Evolutionary conservation across 2,797 vertebrate species (phyloP).

Genomic region (Argya squamiceps): DNA sequence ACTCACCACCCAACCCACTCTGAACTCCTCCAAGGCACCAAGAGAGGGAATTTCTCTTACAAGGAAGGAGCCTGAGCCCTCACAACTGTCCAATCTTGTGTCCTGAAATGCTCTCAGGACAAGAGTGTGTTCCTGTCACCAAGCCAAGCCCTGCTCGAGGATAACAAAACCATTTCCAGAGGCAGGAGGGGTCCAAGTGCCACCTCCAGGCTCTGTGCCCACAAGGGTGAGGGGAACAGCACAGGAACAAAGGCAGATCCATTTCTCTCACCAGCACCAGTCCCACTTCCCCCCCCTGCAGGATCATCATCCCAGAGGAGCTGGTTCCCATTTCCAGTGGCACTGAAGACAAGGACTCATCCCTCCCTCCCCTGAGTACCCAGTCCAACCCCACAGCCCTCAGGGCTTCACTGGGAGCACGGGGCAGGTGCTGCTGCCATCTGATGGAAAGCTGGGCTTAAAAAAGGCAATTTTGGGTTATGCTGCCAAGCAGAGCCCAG

Average conservation of each 20-base stretch:
- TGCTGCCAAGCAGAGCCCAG: background rate
- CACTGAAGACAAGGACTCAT: background rate
- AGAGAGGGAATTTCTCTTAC: background rate
- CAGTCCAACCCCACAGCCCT: background rate
- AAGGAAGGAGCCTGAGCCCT: background rate
- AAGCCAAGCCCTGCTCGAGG: background rate
- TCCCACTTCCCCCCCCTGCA: background rate
- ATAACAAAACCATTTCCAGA: background rate
- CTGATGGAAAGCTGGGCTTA: background rate
- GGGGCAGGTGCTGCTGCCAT: background rate
- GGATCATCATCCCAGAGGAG: accelerated
- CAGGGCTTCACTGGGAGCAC: background rate
- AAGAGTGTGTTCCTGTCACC: background rate
- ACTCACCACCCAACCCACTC: accelerated
- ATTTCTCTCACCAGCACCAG: background rate
- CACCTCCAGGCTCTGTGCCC: background rate
- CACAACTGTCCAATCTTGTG: background rate
- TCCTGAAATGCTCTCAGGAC: background rate
- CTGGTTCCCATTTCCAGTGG: background rate
- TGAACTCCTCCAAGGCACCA: background rate
- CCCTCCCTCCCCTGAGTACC: background rate
- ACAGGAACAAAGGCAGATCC: accelerated
- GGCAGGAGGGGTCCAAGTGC: background rate
- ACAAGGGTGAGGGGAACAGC: background rate
- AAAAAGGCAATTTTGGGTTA: background rate